These are phyloP conservation scores for Thomomys bottae DNA, from an alignment of 2,113 vertebrate species.

Conservation along the genomic window DNA sequence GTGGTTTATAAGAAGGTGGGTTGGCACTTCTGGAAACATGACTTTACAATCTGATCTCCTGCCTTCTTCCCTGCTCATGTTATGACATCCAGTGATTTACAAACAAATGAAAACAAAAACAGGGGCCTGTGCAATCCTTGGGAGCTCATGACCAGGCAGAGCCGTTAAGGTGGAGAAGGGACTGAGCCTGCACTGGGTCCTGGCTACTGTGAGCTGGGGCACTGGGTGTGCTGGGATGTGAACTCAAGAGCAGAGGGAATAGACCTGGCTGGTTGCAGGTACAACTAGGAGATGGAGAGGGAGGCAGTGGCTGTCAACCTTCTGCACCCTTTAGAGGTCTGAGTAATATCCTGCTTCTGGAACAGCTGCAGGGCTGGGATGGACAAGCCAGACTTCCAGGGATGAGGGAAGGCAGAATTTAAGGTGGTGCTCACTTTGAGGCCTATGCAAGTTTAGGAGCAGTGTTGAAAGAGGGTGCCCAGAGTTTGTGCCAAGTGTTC, in stretches of 20 bases:
- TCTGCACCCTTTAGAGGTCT: background rate
- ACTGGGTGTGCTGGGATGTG: background rate
- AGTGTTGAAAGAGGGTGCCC: background rate
- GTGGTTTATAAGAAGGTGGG: slow-evolving; percentile 80
- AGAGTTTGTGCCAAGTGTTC: background rate
- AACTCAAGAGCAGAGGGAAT: background rate
- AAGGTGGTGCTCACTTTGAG: background rate
- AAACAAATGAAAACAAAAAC: slow-evolving; percentile 66
- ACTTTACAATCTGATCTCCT: slow-evolving; percentile 83
- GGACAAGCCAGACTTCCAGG: background rate
- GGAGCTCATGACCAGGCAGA: background rate
- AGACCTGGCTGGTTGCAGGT: background rate
- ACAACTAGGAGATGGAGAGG: background rate
- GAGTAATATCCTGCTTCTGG: background rate
- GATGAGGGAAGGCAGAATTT: background rate
- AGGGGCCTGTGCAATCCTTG: background rate
- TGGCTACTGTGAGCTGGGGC: background rate
- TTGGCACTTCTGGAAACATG: slow-evolving; percentile 84
- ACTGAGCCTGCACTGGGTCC: background rate
- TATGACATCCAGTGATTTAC: slow-evolving; percentile 78
- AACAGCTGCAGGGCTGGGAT: background rate
- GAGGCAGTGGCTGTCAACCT: background rate
- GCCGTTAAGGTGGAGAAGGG: background rate
- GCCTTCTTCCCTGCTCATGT: slow-evolving; percentile 72
- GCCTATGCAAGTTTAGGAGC: background rate